Evolutionary conservation across 1,140 invertebrate genomes (phyloP).

Genomic region (Dinothrombium tinctorium): DNA sequence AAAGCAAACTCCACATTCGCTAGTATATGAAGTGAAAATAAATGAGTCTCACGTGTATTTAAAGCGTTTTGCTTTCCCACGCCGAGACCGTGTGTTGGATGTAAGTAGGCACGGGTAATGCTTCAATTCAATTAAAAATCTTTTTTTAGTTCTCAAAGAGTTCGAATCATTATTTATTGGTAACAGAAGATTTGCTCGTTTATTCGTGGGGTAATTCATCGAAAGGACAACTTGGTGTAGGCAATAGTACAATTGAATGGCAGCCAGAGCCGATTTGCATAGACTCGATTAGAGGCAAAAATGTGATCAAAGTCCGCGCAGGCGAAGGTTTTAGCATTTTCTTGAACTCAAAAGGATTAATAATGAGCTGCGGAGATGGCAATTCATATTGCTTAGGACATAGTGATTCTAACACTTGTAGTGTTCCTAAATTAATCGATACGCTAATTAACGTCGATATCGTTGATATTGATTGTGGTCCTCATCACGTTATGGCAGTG

Average conservation of each 20-base stretch:
- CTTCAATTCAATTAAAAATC: neutral
- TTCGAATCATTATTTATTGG: slow-evolving; percentile 37
- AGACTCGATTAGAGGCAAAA: slow-evolving; percentile 11
- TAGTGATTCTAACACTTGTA: slow-evolving; percentile 30
- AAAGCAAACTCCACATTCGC: neutral
- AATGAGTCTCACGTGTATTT: neutral
- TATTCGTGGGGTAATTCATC: slow-evolving; percentile 43
- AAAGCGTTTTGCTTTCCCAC: neutral
- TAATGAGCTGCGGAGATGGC: slow-evolving; percentile 44
- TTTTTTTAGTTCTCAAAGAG: slow-evolving; percentile 30
- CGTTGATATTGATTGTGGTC: slow-evolving; percentile 33
- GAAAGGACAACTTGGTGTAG: slow-evolving; percentile 41
- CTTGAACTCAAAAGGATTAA: slow-evolving; percentile 38
- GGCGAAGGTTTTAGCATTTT: slow-evolving; percentile 31
- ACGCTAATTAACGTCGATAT: slow-evolving; percentile 32
- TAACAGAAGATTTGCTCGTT: slow-evolving; percentile 36
- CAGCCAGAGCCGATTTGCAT: slow-evolving; percentile 7
- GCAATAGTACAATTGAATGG: slow-evolving; percentile 11
- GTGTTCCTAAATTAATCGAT: slow-evolving; percentile 37
- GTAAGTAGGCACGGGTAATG: neutral
- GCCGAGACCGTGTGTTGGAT: neutral
- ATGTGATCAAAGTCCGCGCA: slow-evolving; percentile 13
- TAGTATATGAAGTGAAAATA: slow-evolving; percentile 4
- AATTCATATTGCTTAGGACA: slow-evolving; percentile 38
- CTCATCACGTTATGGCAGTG: slow-evolving; percentile 37